phyloP scores from a whole-genome alignment of 2,113 vertebrate species.

The Chitala chitala region DNA sequence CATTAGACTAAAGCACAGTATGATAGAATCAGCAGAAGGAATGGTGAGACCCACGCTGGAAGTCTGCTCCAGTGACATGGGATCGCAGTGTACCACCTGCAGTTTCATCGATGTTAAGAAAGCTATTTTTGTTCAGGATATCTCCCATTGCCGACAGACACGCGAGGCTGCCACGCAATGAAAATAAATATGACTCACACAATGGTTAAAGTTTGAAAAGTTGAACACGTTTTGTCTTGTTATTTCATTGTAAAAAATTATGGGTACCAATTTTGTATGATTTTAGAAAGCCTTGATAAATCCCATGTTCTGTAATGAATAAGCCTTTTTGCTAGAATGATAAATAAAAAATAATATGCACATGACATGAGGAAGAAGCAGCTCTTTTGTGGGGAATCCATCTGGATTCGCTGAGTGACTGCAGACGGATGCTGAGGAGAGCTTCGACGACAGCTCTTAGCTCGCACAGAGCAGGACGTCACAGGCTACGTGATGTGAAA shows the following conservation, averaged over 20 bases:
- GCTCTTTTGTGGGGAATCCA: not conserved
- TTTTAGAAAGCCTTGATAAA: too few species aligned
- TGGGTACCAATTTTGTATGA: too few species aligned
- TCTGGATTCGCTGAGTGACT: not conserved
- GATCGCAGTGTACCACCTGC: not conserved
- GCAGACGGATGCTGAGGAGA: not conserved
- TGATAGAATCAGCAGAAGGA: not conserved
- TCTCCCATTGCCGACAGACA: too few species aligned
- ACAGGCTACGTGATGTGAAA: not conserved
- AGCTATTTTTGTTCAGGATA: too few species aligned
- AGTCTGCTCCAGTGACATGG: not conserved
- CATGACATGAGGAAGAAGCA: not conserved
- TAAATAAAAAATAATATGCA: slow-evolving; percentile 4
- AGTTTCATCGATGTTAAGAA: too few species aligned
- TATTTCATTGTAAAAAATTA: too few species aligned
- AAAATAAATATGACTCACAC: too few species aligned
- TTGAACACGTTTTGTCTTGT: too few species aligned
- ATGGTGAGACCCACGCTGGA: not conserved
- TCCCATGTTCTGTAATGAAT: not conserved
- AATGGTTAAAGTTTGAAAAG: too few species aligned
- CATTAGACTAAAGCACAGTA: not conserved
- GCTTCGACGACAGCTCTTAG: not conserved
- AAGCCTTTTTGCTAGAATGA: not conserved
- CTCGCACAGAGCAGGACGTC: not conserved
- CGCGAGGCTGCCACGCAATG: too few species aligned